A percentile compares a stretch with the other conserved stretches of the same genome.
Evolutionary conservation across 2,113 vertebrate species (phyloP).

Genomic region (Chaetodon trifascialis): DNA sequence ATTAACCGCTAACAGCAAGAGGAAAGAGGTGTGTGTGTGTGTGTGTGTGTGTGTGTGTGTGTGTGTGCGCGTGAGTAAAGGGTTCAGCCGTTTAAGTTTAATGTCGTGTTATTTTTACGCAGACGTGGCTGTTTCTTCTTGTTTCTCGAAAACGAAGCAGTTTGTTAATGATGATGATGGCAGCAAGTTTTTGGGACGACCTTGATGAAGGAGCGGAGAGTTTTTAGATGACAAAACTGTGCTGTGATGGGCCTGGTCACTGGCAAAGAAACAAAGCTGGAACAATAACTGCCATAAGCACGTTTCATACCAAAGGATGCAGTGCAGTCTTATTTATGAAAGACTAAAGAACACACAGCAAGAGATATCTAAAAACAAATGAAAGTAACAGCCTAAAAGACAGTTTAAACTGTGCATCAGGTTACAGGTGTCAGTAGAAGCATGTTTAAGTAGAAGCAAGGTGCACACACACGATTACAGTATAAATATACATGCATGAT

Average conservation of each 20-base stretch:
- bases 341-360: no score
- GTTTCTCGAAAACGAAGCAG: slow-evolving; percentile 57
- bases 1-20: slow-evolving; percentile 64
- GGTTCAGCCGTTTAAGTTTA: slow-evolving; percentile 55
- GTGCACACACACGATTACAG: no score
- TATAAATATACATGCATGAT: no score
- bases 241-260: background rate
- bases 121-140: slow-evolving; percentile 46
- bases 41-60: slow-evolving; percentile 29
- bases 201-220: slow-evolving; percentile 39
- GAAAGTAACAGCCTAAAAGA: no score
- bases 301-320: background rate
- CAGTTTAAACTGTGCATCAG: no score
- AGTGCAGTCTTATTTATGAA: background rate
- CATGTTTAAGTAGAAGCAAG: no score
- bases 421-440: no score
- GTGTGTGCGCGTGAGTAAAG: slow-evolving; percentile 9
- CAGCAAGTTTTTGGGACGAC: slow-evolving; percentile 55
- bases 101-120: slow-evolving; percentile 65
- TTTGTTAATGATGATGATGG: slow-evolving; percentile 63
- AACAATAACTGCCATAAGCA: background rate
- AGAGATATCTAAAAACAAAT: no score
- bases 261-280: background rate
- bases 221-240: slow-evolving; percentile 10
- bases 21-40: slow-evolving; percentile 1